These are phyloP conservation scores for Pavo muticus DNA, from an alignment of 2,113 vertebrate species.

Conservation along the genomic window DNA sequence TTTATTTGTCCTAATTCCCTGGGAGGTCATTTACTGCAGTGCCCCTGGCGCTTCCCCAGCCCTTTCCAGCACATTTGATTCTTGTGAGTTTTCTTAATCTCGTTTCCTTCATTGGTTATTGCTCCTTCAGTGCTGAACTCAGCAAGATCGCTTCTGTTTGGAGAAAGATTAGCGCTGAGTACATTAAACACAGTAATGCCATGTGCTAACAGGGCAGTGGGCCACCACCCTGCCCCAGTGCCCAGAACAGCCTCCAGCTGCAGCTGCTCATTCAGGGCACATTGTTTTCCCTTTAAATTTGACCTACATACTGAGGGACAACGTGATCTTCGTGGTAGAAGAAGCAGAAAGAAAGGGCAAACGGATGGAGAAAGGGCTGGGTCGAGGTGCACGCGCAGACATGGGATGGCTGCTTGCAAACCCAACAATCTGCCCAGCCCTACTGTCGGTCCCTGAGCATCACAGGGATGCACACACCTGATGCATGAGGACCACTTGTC, in stretches of 20 bases:
- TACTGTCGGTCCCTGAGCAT: background rate
- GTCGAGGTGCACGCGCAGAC: background rate
- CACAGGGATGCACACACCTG: fast-evolving
- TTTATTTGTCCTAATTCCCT: conserved; percentile 64
- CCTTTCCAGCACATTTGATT: conserved; percentile 59
- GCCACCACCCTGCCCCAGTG: background rate
- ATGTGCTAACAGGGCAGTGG: conserved; percentile 19
- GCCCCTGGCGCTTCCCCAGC: conserved; percentile 69
- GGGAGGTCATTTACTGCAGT: conserved; percentile 57
- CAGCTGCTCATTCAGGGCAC: background rate
- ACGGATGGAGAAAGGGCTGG: background rate
- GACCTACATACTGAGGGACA: background rate
- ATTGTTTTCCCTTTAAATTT: background rate
- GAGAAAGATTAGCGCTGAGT: conserved; percentile 72
- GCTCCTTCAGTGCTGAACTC: conserved; percentile 73
- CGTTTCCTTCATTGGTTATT: conserved; percentile 71
- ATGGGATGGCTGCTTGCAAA: too few relatives aligned
- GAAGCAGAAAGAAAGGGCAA: background rate
- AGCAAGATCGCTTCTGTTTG: conserved; percentile 73
- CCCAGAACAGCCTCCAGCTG: background rate
- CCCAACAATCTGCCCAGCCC: too few relatives aligned
- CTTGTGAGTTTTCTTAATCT: conserved; percentile 68
- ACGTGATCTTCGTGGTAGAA: background rate
- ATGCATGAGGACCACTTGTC: fast-evolving
- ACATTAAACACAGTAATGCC: conserved; percentile 67